A percentile compares a stretch with the other conserved stretches of the same genome.
Conservation (phyloP, 2,113 vertebrate genomes). For the Oxygymnocypris stewartii region DNA sequence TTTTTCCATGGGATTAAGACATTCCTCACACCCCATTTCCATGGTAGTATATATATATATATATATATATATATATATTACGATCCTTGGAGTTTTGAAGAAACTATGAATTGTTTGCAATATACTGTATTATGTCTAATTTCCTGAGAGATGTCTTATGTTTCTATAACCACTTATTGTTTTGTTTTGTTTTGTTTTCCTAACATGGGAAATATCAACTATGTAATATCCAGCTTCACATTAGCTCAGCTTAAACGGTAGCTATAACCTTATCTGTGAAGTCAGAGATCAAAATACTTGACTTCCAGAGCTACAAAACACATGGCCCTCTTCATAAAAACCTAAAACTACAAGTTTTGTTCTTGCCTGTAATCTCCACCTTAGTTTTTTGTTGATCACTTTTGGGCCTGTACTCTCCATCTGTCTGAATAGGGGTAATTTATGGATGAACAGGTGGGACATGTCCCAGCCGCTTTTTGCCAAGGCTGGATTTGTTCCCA, state of each 20-base stretch:
- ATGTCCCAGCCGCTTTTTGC: background rate
- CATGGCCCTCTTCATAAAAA: background rate
- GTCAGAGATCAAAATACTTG: slow-evolving; percentile 25
- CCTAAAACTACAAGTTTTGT: background rate
- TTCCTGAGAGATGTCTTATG: slow-evolving; percentile 7
- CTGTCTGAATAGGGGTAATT: background rate
- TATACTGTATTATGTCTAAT: slow-evolving; percentile 3
- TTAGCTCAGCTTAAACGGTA: background rate
- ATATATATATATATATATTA: too few relatives aligned
- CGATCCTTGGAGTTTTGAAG: background rate
- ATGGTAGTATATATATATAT: background rate
- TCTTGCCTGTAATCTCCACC: background rate
- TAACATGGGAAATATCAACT: slow-evolving; percentile 17
- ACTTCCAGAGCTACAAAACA: background rate
- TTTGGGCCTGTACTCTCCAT: background rate
- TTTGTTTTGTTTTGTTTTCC: background rate
- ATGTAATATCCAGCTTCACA: background rate
- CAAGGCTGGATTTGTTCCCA: background rate
- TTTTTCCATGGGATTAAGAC: background rate
- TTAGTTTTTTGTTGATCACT: background rate
- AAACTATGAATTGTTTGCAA: background rate
- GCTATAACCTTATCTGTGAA: background rate
- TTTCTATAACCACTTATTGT: slow-evolving; percentile 10
- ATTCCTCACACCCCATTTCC: background rate
- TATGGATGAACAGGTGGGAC: background rate